A percentile compares a stretch with the other conserved stretches of the same genome.
Conservation (phyloP, 2,797 vertebrate genomes). For the Psittacula derbiana region DNA sequence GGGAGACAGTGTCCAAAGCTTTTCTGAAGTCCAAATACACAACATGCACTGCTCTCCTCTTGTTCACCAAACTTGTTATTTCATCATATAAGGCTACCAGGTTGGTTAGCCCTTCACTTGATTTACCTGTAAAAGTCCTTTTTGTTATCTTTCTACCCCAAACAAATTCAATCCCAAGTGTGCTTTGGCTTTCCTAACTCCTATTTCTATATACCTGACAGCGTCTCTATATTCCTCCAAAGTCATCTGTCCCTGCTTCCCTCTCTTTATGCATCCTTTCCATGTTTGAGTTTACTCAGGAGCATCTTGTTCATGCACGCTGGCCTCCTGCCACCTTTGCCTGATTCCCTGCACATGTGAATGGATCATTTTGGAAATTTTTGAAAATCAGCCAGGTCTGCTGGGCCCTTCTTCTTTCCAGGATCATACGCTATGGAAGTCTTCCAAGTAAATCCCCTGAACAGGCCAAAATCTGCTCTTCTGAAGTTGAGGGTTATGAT, state of each 20-base stretch:
- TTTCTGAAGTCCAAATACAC: neutral
- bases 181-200: neutral
- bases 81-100: neutral
- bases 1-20: neutral
- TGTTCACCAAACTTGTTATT: neutral
- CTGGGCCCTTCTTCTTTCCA: neutral
- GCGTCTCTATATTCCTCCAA: neutral
- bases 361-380: neutral
- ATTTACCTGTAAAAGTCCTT: neutral
- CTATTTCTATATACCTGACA: neutral
- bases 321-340: neutral
- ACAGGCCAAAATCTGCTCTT: neutral
- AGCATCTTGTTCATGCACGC: neutral
- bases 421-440: neutral
- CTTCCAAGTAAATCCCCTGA: neutral
- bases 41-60: neutral
- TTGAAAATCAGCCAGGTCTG: neutral
- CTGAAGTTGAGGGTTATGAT: neutral
- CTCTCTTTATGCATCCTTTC: neutral
- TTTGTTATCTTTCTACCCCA: neutral
- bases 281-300: neutral
- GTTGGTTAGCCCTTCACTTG: neutral
- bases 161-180: neutral
- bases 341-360: neutral
- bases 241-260: neutral